These are phyloP conservation scores for Cervus canadensis DNA, from an alignment of 2,113 vertebrate species.

Conservation along the genomic window DNA sequence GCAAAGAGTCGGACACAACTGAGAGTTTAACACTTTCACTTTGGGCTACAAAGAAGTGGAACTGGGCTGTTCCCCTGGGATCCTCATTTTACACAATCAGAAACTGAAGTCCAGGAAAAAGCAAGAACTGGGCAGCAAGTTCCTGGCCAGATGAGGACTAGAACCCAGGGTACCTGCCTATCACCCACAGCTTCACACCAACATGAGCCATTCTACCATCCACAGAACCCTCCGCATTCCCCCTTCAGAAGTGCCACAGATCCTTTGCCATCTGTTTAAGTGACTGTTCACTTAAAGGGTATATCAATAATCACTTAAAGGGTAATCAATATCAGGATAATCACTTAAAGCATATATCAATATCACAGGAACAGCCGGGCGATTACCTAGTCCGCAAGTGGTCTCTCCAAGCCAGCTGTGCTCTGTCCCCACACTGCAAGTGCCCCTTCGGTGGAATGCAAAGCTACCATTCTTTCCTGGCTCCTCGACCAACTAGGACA, in stretches of 20 bases:
- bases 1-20: neutral
- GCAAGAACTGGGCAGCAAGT: neutral
- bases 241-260: neutral
- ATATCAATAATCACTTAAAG: neutral
- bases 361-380: neutral
- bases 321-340: neutral
- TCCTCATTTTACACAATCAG: neutral
- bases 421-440: fast-evolving
- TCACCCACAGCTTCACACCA: no score
- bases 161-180: neutral
- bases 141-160: neutral
- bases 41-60: neutral
- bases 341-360: neutral
- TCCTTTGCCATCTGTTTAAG: neutral
- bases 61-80: neutral
- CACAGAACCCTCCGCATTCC: neutral
- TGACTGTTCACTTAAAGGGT: neutral
- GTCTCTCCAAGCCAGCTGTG: neutral
- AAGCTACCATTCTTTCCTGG: fast-evolving
- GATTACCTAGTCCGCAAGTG: neutral
- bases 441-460: neutral
- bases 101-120: neutral
- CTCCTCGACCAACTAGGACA: neutral
- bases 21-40: neutral
- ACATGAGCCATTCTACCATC: neutral